These are phyloP conservation scores for Tetragonula carbonaria DNA, from an alignment of 2,888 invertebrate genomes.

Conservation along the genomic window DNA sequence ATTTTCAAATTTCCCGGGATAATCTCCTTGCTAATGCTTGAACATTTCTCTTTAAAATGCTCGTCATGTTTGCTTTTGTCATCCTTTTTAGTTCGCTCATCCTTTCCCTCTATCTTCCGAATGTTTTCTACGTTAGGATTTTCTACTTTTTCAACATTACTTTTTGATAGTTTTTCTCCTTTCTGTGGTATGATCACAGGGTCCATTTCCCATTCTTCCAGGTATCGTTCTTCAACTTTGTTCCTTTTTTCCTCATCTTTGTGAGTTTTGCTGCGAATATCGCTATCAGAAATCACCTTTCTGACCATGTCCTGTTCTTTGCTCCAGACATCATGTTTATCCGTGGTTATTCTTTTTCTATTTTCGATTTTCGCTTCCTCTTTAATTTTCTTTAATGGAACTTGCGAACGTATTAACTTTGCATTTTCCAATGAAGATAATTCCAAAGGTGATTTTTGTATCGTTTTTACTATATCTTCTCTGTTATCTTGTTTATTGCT, in stretches of 20 bases:
- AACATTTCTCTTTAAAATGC: conserved; percentile 35
- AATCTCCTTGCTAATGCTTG: conserved; percentile 42
- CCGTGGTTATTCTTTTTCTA: conserved; percentile 19
- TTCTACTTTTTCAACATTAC: conserved; percentile 27
- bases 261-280: conserved; percentile 26
- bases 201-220: conserved; percentile 74
- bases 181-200: conserved; percentile 62
- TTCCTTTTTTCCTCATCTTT: conserved; percentile 40
- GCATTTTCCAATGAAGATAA: conserved; percentile 11
- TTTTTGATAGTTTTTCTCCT: conserved; percentile 36
- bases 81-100: conserved; percentile 56
- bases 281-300: conserved; percentile 28
- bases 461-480: conserved; percentile 39
- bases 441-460: conserved; percentile 49
- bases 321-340: conserved; percentile 47
- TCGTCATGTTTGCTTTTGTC: conserved; percentile 51
- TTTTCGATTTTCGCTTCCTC: conserved; percentile 45
- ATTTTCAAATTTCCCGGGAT: conserved; percentile 48
- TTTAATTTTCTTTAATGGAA: conserved; percentile 55
- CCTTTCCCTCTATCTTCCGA: conserved; percentile 53
- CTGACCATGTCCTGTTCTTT: conserved; percentile 46
- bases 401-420: conserved; percentile 35
- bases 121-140: conserved; percentile 25
- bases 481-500: conserved; percentile 37
- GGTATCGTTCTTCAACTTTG: conserved; percentile 57